Conservation (phyloP, 1,140 invertebrate genomes). For the Lepidotrigona ventralis region DNA sequence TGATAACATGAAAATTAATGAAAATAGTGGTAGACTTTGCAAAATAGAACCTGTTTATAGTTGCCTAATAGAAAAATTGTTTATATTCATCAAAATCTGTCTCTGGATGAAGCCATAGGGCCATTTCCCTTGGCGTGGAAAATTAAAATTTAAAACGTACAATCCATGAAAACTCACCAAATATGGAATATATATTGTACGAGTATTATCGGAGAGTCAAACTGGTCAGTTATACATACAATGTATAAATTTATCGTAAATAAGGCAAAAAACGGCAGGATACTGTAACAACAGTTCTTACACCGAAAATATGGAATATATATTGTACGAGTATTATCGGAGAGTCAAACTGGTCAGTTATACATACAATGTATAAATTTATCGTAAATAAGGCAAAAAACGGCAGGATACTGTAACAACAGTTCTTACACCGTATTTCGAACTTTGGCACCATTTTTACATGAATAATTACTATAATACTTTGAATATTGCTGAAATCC, state of each 20-base stretch:
- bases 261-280: slow-evolving; percentile 35
- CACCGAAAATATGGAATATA: too few species aligned
- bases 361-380: slow-evolving; percentile 45
- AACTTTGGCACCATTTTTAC: slow-evolving; percentile 45
- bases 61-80: slow-evolving; percentile 35
- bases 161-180: slow-evolving; percentile 27
- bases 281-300: slow-evolving; percentile 28
- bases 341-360: slow-evolving; percentile 13
- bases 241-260: slow-evolving; percentile 41
- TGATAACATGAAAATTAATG: slow-evolving; percentile 32
- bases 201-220: slow-evolving; percentile 32
- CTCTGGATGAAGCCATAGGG: background rate
- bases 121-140: slow-evolving; percentile 29
- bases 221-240: slow-evolving; percentile 21
- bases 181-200: slow-evolving; percentile 43
- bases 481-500: slow-evolving; percentile 27
- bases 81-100: slow-evolving; percentile 8
- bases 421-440: slow-evolving; percentile 41
- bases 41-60: slow-evolving; percentile 45
- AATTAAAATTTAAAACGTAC: slow-evolving; percentile 43
- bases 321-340: slow-evolving; percentile 35
- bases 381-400: slow-evolving; percentile 36
- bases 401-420: slow-evolving; percentile 16
- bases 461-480: slow-evolving; percentile 48
- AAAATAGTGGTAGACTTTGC: slow-evolving; percentile 20